Evolutionary conservation across 2,888 invertebrate genomes (phyloP).

Genomic region (Nomada hirtipes): DNA sequence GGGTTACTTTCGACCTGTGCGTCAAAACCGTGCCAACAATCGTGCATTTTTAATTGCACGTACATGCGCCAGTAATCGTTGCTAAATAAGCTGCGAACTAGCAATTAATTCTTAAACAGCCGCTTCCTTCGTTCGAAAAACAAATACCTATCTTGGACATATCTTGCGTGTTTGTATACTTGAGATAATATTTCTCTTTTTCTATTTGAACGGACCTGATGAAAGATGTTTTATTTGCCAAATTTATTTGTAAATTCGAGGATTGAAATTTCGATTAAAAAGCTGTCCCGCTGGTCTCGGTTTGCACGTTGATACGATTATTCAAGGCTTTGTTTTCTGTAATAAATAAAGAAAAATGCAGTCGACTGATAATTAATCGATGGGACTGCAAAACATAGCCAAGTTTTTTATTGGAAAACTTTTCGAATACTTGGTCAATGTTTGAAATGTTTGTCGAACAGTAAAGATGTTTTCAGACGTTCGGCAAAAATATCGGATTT

Average conservation of each 20-base stretch:
- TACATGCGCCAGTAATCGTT: conserved; percentile 20
- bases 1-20: conserved; percentile 39
- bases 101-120: conserved; percentile 24
- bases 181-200: too few relatives aligned
- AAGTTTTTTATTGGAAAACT: not conserved
- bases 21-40: conserved; percentile 41
- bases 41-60: conserved; percentile 38
- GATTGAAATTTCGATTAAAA: not conserved
- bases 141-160: not conserved
- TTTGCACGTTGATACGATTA: not conserved
- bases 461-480: too few relatives aligned
- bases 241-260: too few relatives aligned
- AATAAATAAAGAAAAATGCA: not conserved
- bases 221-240: too few relatives aligned
- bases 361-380: too few relatives aligned
- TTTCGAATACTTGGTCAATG: not conserved
- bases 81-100: conserved; percentile 23
- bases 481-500: not conserved
- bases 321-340: too few relatives aligned
- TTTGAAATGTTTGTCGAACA: not conserved
- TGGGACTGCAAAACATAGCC: too few relatives aligned
- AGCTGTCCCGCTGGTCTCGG: conserved; percentile 10
- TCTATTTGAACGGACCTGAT: too few relatives aligned
- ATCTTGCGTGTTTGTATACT: too few relatives aligned
- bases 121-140: conserved; percentile 3